A percentile compares a stretch with the other conserved stretches of the same genome.
Conservation (phyloP, 2,888 invertebrate species). For the Caenorhabditis sp. region DNA sequence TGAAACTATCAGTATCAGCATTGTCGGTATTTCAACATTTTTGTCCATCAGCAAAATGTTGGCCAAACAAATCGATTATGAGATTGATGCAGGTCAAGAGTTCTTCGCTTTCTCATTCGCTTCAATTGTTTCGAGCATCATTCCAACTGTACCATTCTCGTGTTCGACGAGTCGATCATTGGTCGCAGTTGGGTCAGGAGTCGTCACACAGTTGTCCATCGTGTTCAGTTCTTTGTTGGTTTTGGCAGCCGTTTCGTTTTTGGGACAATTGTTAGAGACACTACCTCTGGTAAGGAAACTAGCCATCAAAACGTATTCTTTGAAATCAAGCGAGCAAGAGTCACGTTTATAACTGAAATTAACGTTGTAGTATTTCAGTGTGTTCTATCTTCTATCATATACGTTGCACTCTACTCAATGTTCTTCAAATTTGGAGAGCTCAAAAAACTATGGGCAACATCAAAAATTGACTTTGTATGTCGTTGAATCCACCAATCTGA, state of each 20-base stretch:
- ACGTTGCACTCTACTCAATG: constrained; percentile 83
- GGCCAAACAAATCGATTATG: constrained; percentile 73
- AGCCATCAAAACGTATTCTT: no score
- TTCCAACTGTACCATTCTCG: constrained; percentile 73
- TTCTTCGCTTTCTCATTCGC: constrained; percentile 72
- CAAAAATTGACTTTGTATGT: constrained; percentile 72
- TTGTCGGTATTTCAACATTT: constrained; percentile 73
- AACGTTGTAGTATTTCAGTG: constrained; percentile 77
- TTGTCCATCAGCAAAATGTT: constrained; percentile 74
- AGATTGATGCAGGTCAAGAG: constrained; percentile 73
- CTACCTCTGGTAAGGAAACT: constrained; percentile 79
- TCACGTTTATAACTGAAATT: no score
- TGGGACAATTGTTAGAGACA: constrained; percentile 81
- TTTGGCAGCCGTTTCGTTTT: constrained; percentile 82
- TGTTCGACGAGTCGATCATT: constrained; percentile 74
- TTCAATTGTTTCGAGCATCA: constrained; percentile 78
- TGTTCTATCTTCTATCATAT: constrained; percentile 83
- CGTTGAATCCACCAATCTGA: background rate
- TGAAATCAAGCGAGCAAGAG: no score
- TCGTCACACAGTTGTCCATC: constrained; percentile 83
- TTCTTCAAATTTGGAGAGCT: constrained; percentile 72
- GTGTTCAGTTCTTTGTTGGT: constrained; percentile 81
- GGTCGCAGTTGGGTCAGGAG: constrained; percentile 86
- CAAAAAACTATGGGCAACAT: constrained; percentile 61
- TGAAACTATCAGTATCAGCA: constrained; percentile 72